Evolutionary conservation across 2,888 invertebrate species (phyloP), one percentile per base, ranked within the genome.

Genomic region (Calliphora vomitoria): DNA sequence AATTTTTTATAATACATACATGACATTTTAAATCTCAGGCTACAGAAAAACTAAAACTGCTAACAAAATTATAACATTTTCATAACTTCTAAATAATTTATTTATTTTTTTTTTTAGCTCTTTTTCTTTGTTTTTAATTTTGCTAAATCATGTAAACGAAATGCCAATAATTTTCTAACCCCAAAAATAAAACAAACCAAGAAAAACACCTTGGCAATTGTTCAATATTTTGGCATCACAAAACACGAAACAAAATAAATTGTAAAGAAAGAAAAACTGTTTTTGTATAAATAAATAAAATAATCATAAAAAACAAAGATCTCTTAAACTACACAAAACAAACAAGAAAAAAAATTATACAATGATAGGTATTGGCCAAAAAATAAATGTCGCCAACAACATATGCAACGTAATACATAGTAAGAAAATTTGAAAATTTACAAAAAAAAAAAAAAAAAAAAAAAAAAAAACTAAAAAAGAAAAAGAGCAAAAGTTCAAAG

Each of bases 201-300:
- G 3, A 74, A 66, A 71, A 76, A 68, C 74, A 80, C 84, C 79
- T 80, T 85, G 84, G 84, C 84, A 66, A 68, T 72, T 85, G 84
- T 85, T 85, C 84, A 85, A 85, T 80, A 85, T 85, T 85, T 85
- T 80, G 79, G 58, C 79, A 80, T 80, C 79, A 74, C 15, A 44
- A 58, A 44, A 44, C 15, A 78, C 13, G 41, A 58, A 62, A 83
- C 15, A 55, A 60, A 31, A 38, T 38, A 38, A 71, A 18, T n/a
- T 15, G 25, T n/a, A 18, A 47, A 47, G 41, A 55, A 55, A 44
- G 41, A 55, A 69, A 72, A 64, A 47, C 10, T 8, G 50, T 72
- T 50, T 64, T 53, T 41, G 20, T 83, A 64, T 71, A 83, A 83
- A 83, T 62, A 76, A 60, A 44, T 44, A 69, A 44, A 80, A 76